A percentile compares a stretch with the other conserved stretches of the same genome.
phyloP scores from a whole-genome alignment of 2,888 invertebrate genomes.

The Rosalia funebris region DNA sequence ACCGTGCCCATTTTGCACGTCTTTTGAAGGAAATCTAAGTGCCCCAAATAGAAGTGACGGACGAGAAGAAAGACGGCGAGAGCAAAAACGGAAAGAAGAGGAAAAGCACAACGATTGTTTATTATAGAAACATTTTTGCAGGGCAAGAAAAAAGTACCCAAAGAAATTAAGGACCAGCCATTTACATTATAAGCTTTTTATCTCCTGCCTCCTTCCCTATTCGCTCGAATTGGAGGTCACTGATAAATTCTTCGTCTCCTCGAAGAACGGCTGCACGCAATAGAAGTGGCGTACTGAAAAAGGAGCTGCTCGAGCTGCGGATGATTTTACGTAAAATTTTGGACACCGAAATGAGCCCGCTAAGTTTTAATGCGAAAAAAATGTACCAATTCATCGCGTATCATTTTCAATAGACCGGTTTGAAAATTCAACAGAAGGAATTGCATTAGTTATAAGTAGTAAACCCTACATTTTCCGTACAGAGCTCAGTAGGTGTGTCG shows the following conservation, averaged over 20 bases:
- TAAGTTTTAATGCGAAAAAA: slow-evolving; percentile 93
- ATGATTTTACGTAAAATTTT: slow-evolving; percentile 91
- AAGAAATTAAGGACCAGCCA: too few species aligned
- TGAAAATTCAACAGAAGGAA: slow-evolving; percentile 88
- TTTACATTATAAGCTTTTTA: slow-evolving; percentile 85
- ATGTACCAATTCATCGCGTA: slow-evolving; percentile 94
- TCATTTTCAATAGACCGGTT: slow-evolving; percentile 81
- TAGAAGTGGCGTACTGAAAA: too few species aligned
- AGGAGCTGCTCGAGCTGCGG: slow-evolving; percentile 85
- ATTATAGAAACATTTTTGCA: too few species aligned
- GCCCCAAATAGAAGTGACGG: slow-evolving; percentile 74
- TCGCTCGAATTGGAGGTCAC: slow-evolving; percentile 96
- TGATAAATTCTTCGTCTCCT: too few species aligned
- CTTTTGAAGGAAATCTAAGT: slow-evolving; percentile 91
- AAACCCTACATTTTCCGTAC: too few species aligned
- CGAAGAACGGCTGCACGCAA: too few species aligned
- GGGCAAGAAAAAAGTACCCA: slow-evolving; percentile 86
- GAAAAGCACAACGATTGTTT: too few species aligned
- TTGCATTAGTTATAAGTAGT: slow-evolving; percentile 88
- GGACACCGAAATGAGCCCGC: slow-evolving; percentile 94
- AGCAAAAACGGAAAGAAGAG: too few species aligned
- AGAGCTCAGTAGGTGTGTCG: too few species aligned
- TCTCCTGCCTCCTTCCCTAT: slow-evolving; percentile 93
- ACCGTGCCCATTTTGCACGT: slow-evolving; percentile 61
- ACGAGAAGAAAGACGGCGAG: too few species aligned